Base-by-base conservation (phyloP, 2,113 vertebrate genomes). In the Numenius arquata region DNA sequence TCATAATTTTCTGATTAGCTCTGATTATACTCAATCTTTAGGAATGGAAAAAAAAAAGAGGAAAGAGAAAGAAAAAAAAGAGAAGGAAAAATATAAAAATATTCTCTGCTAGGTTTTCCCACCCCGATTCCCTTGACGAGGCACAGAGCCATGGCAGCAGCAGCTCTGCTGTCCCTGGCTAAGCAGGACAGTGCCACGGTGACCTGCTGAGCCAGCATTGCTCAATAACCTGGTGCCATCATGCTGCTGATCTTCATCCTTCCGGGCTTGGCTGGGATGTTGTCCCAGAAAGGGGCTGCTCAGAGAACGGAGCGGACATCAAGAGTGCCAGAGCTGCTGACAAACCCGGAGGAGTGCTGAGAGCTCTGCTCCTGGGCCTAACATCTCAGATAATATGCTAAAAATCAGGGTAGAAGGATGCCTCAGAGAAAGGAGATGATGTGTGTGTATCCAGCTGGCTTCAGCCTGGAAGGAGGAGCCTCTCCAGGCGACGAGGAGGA, bases 1-100 rank as follows among this genome's bases (percentile, higher is more conserved):
- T 98, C 98, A 98, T 98, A 98, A 98, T 98, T 98, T 98, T 98
- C 98, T 98, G 98, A 98, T 98, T 98, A 98, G 98, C 97, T 98
- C 97, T 98, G 98, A 98, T 98, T 98, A 98, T 98, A 97, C 98
- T 97, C 96, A 97, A 97, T 97, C 97, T 98, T 96, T 81, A 96
- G 94, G 93, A 97, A 97, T 76, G 85, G 78, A 67, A 88, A 75
- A 66, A 85, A 84, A 83, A 86, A 74, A 78, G 81, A 67, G 79
- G 82, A 94, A 85, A 95, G 53, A 85, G 84, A 78, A 36, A 77
- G 66, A 83, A 70, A 89, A 83, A 43, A 43, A 68, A 58, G 72
- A 79, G 70, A 66, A 85, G 53, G 56, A 68, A 82, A 95, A 92
- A 75, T 43, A 86, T 62, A 96, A 94, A 92, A 95, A 94, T 85